Base-by-base conservation (phyloP, 2,797 vertebrate species). In the Syngnathus acus region DNA sequence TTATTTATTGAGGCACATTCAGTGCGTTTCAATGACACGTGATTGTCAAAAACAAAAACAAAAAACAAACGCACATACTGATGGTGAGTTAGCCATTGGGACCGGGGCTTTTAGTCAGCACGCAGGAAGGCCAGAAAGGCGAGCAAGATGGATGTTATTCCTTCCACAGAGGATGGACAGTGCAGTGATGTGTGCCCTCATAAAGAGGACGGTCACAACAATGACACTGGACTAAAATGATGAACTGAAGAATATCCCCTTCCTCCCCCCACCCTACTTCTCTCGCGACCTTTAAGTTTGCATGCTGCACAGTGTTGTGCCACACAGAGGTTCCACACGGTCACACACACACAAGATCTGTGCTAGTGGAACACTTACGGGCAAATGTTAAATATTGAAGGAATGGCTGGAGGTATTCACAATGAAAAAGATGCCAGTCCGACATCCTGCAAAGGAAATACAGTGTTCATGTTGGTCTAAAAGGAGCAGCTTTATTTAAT, bases 331-430 rank as follows among this genome's bases (percentile, higher is more conserved):
- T 38, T 65, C 45, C 64, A 66, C 16, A 54, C 5, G 54, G 43
- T 9, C 23, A 23, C 11, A 43, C 14, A 40, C 39, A 62, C 59
- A 43, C 21, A 62, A 17, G 60, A 62, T 71, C 58, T 72, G 17
- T 45, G 32, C 38, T 62, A 54, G 43, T 59, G 7, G 45, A 43
- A 73, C 84, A 89, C 86, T 89, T 68, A 89, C 87, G 84, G 86
- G 79, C 80, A 80, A 81, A 79, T 76, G 78, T 80, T 65, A 77
- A 75, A 76, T 73, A 64, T 69, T 55, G 74, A 72, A 68, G 64
- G 65, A 75, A 65, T 73, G 21, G 65, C 67, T 53, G 79, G 62
- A 74, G 71, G 78, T 72, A 72, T 79, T 87, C 82, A 80, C 82
- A 78, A 73, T 84, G 77, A 74, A 62, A 79, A 69, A 23, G 70